These are phyloP conservation scores for Bagarius yarrelli DNA, from an alignment of 2,113 vertebrate species.

Conservation along the genomic window DNA sequence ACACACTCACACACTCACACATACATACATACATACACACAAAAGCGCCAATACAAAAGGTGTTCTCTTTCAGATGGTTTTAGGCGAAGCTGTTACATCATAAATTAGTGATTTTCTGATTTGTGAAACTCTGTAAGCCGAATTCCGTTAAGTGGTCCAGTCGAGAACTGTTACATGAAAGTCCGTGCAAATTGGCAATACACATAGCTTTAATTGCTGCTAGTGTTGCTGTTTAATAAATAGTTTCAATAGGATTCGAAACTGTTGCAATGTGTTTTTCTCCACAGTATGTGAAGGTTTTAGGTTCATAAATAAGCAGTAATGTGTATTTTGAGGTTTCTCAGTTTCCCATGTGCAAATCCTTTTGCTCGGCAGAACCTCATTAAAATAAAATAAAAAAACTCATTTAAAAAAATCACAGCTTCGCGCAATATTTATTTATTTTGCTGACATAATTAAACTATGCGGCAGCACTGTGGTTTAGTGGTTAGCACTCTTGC, in stretches of 20 bases:
- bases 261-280: neutral
- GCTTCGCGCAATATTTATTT: too few species aligned
- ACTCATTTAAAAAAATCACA: too few species aligned
- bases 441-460: too few species aligned
- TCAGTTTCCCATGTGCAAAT: neutral
- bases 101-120: constrained; percentile 28
- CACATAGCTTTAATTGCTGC: neutral
- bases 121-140: constrained; percentile 19
- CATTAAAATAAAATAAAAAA: too few species aligned
- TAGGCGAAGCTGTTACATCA: constrained; percentile 30
- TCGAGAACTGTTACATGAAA: constrained; percentile 11
- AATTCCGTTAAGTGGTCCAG: neutral
- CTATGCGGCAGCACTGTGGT: too few species aligned
- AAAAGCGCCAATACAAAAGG: neutral
- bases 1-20: constrained; percentile 34
- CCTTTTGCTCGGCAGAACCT: too few species aligned
- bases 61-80: constrained; percentile 27
- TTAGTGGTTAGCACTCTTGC: too few species aligned
- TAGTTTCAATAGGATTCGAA: neutral
- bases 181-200: constrained; percentile 4
- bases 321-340: neutral
- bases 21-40: constrained; percentile 34
- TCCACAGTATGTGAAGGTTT: neutral
- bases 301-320: neutral
- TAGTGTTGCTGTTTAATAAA: too few species aligned